A percentile compares a stretch with the other conserved stretches of the same genome.
These are phyloP conservation scores for Stratiomys singularior DNA, from an alignment of 2,888 invertebrate genomes.

Conservation along the genomic window DNA sequence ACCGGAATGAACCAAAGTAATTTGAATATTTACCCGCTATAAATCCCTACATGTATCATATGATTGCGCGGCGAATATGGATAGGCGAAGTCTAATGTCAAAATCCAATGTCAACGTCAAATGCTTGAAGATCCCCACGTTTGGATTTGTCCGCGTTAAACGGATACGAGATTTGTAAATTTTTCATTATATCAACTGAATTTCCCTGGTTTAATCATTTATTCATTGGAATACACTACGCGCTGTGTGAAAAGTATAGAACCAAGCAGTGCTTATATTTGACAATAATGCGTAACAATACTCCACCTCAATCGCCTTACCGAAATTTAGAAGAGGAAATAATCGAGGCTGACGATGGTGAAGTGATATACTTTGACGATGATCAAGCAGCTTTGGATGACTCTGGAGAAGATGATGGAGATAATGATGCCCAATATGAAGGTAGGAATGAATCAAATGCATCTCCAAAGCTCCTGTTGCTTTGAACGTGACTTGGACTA, in stretches of 20 bases:
- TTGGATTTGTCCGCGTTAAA: slow-evolving; percentile 16
- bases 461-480: not conserved
- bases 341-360: slow-evolving; percentile 54
- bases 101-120: slow-evolving; percentile 8
- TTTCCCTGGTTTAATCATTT: not conserved
- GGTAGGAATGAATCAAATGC: not conserved
- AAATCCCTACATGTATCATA: too few relatives aligned
- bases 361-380: slow-evolving; percentile 60
- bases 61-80: too few relatives aligned
- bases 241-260: not conserved
- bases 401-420: slow-evolving; percentile 54
- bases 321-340: slow-evolving; percentile 53
- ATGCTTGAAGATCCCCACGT: slow-evolving; percentile 4
- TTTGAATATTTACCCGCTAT: too few relatives aligned
- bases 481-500: too few relatives aligned
- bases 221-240: not conserved
- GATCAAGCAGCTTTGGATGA: not conserved
- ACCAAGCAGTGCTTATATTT: not conserved
- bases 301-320: slow-evolving; percentile 62
- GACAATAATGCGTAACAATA: slow-evolving; percentile 61
- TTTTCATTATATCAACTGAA: not conserved
- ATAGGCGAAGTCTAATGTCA: slow-evolving; percentile 20
- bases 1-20: too few relatives aligned
- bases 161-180: not conserved
- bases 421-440: slow-evolving; percentile 59